A percentile compares a stretch with the other conserved stretches of the same genome.
Evolutionary conservation across 1,140 invertebrate species (phyloP).

Genomic region (Ectropis grisescens): DNA sequence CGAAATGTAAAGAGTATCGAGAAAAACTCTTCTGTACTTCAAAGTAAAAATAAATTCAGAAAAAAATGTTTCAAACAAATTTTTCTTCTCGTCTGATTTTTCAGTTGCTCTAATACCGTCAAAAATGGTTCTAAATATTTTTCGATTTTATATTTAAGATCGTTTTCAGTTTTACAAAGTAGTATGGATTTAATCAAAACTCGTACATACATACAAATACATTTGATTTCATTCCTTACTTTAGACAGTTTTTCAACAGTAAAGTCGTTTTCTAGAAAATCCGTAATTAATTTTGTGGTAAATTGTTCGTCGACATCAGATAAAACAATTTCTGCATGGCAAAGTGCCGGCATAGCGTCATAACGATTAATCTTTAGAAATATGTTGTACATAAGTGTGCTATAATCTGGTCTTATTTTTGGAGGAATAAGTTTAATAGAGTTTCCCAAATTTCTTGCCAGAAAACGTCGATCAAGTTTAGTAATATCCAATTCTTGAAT

Average conservation of each 20-base stretch:
- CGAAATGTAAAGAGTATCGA: conserved; percentile 17
- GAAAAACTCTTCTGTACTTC: conserved; percentile 30
- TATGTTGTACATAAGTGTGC: no score
- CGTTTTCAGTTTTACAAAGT: conserved; percentile 17
- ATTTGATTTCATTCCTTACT: background rate
- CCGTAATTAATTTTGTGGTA: conserved; percentile 6
- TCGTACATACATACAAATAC: conserved; percentile 14
- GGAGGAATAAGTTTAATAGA: no score
- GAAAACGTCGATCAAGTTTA: no score
- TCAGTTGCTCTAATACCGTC: conserved; percentile 14
- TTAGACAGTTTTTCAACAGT: background rate
- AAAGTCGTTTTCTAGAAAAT: conserved; percentile 5
- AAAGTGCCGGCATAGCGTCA: conserved; percentile 8
- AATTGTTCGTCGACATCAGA: conserved; percentile 18
- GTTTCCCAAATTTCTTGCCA: no score
- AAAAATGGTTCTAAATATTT: no score
- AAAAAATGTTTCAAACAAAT: conserved; percentile 3
- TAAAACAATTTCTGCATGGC: conserved; percentile 19
- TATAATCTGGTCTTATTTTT: no score
- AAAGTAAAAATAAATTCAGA: conserved; percentile 16
- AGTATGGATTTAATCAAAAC: conserved; percentile 31
- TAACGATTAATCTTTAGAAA: background rate
- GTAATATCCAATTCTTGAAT: no score
- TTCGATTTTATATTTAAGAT: no score
- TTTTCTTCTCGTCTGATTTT: conserved; percentile 3